A percentile compares a stretch with the other conserved stretches of the same genome.
Conservation (phyloP, 2,888 invertebrate species). For the Ephialtes manifestator region DNA sequence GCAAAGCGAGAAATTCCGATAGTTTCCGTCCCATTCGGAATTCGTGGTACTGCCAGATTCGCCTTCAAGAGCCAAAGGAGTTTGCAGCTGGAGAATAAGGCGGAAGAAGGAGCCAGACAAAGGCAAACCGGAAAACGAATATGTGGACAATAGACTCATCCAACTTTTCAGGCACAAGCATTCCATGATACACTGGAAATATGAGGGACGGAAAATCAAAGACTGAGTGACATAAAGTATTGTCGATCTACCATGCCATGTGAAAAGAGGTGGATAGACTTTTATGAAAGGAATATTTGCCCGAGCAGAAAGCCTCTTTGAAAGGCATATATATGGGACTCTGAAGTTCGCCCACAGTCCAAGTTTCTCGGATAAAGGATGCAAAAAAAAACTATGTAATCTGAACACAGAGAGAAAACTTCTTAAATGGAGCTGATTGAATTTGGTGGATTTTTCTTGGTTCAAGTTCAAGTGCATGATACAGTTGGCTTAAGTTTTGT, state of each 20-base stretch:
- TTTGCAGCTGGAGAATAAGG: slow-evolving; percentile 12
- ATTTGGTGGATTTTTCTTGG: background rate
- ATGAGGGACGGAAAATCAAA: slow-evolving; percentile 27
- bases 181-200: slow-evolving; percentile 39
- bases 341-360: background rate
- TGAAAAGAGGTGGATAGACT: background rate
- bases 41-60: slow-evolving; percentile 17
- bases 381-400: background rate
- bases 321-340: background rate
- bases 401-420: no score
- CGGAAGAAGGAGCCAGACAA: background rate
- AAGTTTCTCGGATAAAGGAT: background rate
- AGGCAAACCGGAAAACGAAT: slow-evolving; percentile 28
- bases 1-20: slow-evolving; percentile 43
- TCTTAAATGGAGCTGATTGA: background rate
- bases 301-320: background rate
- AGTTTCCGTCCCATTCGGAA: slow-evolving; percentile 68
- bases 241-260: slow-evolving; percentile 18
- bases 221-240: slow-evolving; percentile 17
- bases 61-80: slow-evolving; percentile 27
- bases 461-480: background rate
- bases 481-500: background rate
- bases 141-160: slow-evolving; percentile 13
- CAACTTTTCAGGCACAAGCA: slow-evolving; percentile 8
- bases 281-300: slow-evolving; percentile 22